A percentile compares a stretch with the other conserved stretches of the same genome.
Evolutionary conservation across 2,113 vertebrate genomes (phyloP).

Genomic region (Colinus virginianus): DNA sequence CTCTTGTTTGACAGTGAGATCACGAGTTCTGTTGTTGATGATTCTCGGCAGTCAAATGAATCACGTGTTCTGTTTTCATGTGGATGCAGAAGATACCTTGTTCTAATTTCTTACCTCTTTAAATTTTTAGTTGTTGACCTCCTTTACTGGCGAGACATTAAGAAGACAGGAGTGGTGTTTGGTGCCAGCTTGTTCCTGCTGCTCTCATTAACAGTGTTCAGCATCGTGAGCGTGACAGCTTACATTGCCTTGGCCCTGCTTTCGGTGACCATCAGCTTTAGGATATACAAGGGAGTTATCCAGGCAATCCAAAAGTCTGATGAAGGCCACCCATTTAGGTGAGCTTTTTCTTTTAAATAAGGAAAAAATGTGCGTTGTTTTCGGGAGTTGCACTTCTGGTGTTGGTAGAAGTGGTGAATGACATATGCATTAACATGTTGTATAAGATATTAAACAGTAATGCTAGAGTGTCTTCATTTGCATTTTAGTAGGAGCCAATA

Average conservation of each 20-base stretch:
- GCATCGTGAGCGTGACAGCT: constrained; percentile 94
- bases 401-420: neutral
- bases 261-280: constrained; percentile 95
- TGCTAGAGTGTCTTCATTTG: neutral
- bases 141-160: constrained; percentile 97
- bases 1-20: neutral
- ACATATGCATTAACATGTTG: neutral
- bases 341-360: constrained; percentile 62
- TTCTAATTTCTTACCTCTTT: constrained; percentile 63
- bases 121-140: constrained; percentile 91
- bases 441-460: neutral
- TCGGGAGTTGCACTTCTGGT: neutral
- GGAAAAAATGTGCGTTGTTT: neutral
- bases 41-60: neutral
- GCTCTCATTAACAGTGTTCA: constrained; percentile 93
- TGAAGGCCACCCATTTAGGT: constrained; percentile 97
- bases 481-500: neutral
- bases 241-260: constrained; percentile 95
- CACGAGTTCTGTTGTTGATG: fast-evolving
- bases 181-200: constrained; percentile 92
- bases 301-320: constrained; percentile 98
- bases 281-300: constrained; percentile 97
- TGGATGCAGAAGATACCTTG: neutral
- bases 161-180: constrained; percentile 94
- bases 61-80: neutral